Base-by-base conservation (phyloP, 2,888 invertebrate genomes). In the Noctua comes region DNA sequence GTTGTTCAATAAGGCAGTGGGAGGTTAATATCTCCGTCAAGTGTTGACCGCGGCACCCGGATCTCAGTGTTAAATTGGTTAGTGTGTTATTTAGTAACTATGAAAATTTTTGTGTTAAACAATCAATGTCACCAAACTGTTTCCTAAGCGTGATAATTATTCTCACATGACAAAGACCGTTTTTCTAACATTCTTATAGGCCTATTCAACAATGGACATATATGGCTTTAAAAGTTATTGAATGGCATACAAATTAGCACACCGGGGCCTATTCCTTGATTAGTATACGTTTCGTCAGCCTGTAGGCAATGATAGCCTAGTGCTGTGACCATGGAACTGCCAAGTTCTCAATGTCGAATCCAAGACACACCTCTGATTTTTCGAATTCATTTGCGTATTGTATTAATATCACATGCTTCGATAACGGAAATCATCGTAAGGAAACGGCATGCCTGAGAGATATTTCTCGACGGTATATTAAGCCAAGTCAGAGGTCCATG, bases 11-110 rank as follows among this genome's bases (percentile, higher is more conserved):
- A 57, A n/a, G 13, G 27, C 10, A 0, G 2, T n/a, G 27, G 16
- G 2, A 59, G 2, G 31, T 31, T 8, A 21, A 2, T 8, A 1
- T 31, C 31, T 27, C 21, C 1, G 4, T 27, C 18, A 64, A 8
- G 31, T 64, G 8, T 21, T 27, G 21, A 21, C 10, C 21, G 21
- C 7, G n/a, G 43, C 6, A 66, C 10, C n/a, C 10, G 27, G 43
- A 68, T 68, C 10, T 77, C 59, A 66, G 59, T 68, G 79, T 59
- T 68, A 54, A 43, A 68, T 78, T 80, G 27, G 11, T 80, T 80
- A 78, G 79, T 59, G 36, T n/a, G 16, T 51, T 51, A 24, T 24
- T 77, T 77, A 77, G 77, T 59, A 77, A 5, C 24, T 77, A 24
- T 27, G 43, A 27, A 77, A 51, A 43, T 57, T 2, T 18, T 24